Conservation (phyloP, 53 echinoderm and acorn worm genomes). For the Zoroaster sp. region DNA sequence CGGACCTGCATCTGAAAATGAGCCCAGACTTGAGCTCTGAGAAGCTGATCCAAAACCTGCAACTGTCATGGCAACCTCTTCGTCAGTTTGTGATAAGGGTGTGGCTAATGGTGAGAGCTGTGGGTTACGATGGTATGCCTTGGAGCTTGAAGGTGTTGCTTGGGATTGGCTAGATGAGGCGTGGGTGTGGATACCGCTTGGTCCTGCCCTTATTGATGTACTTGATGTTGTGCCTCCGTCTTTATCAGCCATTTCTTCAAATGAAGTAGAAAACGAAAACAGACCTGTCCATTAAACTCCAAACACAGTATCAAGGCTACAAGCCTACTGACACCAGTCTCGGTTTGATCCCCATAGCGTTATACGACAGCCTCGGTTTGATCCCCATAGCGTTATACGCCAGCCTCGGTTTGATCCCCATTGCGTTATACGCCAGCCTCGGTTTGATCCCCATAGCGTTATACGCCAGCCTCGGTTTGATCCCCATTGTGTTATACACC, state of each 20-base stretch:
- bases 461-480: no score
- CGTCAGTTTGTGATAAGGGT: slow-evolving; percentile 79
- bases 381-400: no score
- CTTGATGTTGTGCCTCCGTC: slow-evolving; percentile 75
- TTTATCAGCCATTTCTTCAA: slow-evolving; percentile 87
- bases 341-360: no score
- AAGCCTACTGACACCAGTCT: no score
- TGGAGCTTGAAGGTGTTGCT: slow-evolving; percentile 60
- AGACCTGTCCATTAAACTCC: neutral
- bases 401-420: no score
- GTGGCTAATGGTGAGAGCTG: slow-evolving; percentile 85
- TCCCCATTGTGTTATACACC: no score
- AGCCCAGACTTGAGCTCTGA: slow-evolving; percentile 89
- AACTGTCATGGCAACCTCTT: slow-evolving; percentile 91
- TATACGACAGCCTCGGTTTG: no score
- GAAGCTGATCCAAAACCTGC: slow-evolving; percentile 70
- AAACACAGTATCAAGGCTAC: neutral
- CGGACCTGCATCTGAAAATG: slow-evolving; percentile 90
- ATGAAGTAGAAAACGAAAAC: neutral
- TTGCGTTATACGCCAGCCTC: no score
- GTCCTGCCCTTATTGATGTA: slow-evolving; percentile 95
- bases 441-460: no score
- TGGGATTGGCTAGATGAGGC: slow-evolving; percentile 52
- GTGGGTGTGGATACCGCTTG: slow-evolving; percentile 95
- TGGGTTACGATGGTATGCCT: slow-evolving; percentile 64